A percentile compares a stretch with the other conserved stretches of the same genome.
These are phyloP conservation scores for Elephas maximus DNA, from an alignment of 2,113 vertebrate genomes.

Conservation along the genomic window DNA sequence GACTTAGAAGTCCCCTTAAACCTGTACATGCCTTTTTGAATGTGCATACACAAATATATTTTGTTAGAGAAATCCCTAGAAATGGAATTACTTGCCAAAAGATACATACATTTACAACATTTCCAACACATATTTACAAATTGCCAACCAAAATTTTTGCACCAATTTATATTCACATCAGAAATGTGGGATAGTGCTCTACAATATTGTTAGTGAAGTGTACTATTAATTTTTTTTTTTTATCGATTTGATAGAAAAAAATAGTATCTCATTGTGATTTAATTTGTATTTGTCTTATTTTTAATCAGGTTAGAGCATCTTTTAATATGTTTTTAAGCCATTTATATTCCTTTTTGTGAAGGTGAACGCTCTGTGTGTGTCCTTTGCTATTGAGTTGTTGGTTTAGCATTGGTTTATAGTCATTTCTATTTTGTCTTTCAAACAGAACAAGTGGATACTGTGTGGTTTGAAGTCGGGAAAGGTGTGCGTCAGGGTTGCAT, in stretches of 20 bases:
- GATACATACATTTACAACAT: neutral
- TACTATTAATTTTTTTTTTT: neutral
- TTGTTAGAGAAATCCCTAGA: neutral
- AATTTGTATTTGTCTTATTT: neutral
- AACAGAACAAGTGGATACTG: too few relatives aligned
- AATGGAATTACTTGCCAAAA: neutral
- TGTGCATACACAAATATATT: neutral
- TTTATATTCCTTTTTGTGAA: neutral
- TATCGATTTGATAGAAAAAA: neutral
- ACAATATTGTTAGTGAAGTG: neutral
- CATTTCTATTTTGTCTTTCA: neutral
- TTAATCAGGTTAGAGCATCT: neutral
- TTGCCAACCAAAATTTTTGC: neutral
- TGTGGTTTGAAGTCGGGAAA: too few relatives aligned
- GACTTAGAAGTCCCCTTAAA: too few relatives aligned
- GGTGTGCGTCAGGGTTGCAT: too few relatives aligned
- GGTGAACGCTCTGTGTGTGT: neutral
- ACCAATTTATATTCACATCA: neutral
- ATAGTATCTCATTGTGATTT: neutral
- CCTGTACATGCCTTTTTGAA: neutral
- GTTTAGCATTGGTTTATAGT: neutral
- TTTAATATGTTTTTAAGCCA: neutral
- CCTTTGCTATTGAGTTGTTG: slow-evolving; percentile 2
- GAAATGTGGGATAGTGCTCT: neutral
- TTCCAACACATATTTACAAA: neutral